These are phyloP conservation scores for Macrocentrus cingulum DNA, from an alignment of 1,140 invertebrate species.

Conservation along the genomic window DNA sequence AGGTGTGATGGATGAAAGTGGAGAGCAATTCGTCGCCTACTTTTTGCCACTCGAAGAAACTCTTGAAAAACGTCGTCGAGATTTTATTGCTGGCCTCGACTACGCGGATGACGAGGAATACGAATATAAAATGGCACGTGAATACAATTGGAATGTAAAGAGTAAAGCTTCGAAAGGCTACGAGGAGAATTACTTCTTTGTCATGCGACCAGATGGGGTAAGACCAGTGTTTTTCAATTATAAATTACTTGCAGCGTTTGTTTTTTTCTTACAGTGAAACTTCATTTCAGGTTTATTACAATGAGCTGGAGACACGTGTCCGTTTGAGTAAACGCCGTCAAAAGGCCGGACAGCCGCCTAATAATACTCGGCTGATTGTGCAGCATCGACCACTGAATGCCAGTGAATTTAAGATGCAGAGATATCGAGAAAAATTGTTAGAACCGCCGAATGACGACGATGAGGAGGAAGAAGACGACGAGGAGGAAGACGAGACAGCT, in stretches of 20 bases:
- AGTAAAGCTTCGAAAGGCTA: constrained; percentile 97
- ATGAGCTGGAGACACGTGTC: constrained; percentile 95
- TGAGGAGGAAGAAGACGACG: constrained; percentile 63
- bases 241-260: too few relatives aligned
- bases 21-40: constrained; percentile 98
- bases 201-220: constrained; percentile 84
- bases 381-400: constrained; percentile 87
- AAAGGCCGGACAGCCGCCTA: constrained; percentile 71
- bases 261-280: neutral
- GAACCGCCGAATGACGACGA: constrained; percentile 85
- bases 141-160: constrained; percentile 99
- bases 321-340: constrained; percentile 87
- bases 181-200: constrained; percentile 98
- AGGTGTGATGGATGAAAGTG: constrained; percentile 97
- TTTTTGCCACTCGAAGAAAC: constrained; percentile 95
- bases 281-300: constrained; percentile 77
- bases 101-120: constrained; percentile 92
- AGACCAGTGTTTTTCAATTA: too few relatives aligned
- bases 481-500: constrained; percentile 44
- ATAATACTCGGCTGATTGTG: constrained; percentile 85
- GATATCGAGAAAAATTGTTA: constrained; percentile 82
- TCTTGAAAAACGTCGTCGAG: constrained; percentile 80
- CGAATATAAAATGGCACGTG: constrained; percentile 92
- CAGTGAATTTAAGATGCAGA: constrained; percentile 82
- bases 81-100: constrained; percentile 74